Base-by-base conservation (phyloP, 2,797 vertebrate species). In the Sarcoramphus papa region DNA sequence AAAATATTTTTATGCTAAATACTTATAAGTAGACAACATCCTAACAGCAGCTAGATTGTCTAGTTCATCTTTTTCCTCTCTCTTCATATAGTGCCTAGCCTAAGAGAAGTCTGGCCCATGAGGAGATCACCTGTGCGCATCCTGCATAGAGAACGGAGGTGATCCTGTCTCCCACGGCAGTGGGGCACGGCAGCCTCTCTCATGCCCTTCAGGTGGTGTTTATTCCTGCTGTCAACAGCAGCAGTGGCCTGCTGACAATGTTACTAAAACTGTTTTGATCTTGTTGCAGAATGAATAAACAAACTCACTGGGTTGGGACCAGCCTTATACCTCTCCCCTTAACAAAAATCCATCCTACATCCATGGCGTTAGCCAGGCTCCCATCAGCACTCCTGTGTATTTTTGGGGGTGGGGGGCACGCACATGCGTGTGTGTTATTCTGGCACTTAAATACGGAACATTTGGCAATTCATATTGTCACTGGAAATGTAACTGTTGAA, bases 241-340 rank as follows among this genome's bases (percentile, higher is more conserved):
- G 73, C 62, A 87, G 28, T 27, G 75, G 23, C 7, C 4, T 30
- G 70, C 88, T 90, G 82, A 94, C 74, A 77, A 20, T 23, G 28
- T 70, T 85, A 76, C n/a, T 91, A 90, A 72, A 94, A 91, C 72
- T 68, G 43, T 90, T 95, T 84, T 80, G 56, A 53, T 81, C 70
- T 93, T 67, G 22, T 81, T 89, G 80, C 27, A 50, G 63, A 64
- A 72, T 15, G 50, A 92, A 77, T 85, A 95, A 94, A 90, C 76
- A 85, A 85, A 48, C 21, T 76, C 33, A 70, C 23, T 79, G 65
- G 37, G 50, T 0, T 73, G 31, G 43, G 59, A 92, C 30, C 33
- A 81, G 47, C n/a, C 10, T 33, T 70, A 21, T 53, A 76, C 35
- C 25, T 37, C 80, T 56, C 20, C 41, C 37, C 37, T 48, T 51